Evolutionary conservation across 2,113 vertebrate genomes (phyloP).

Genomic region (Melanocharis versteri): DNA sequence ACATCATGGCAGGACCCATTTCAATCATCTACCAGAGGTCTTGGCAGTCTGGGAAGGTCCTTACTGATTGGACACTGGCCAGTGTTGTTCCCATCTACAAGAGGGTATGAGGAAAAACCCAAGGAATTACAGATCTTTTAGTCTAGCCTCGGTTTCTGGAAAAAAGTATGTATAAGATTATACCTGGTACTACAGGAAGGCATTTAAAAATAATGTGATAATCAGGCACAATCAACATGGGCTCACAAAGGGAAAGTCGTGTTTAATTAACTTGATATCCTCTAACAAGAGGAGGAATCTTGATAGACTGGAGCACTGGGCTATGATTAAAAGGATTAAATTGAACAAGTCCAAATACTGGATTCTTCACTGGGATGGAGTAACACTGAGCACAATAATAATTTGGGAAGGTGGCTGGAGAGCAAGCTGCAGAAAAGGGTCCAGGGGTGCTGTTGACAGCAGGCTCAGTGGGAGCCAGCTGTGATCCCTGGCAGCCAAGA

Average conservation of each 20-base stretch:
- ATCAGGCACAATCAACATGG: not conserved
- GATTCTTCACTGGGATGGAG: not conserved
- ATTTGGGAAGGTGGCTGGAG: not conserved
- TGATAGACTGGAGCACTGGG: not conserved
- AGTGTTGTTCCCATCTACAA: not conserved
- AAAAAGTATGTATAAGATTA: not conserved
- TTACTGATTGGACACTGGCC: not conserved
- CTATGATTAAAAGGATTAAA: not conserved
- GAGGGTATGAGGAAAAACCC: not conserved
- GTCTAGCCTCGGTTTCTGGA: not conserved
- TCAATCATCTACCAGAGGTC: not conserved
- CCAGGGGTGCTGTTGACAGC: accelerated
- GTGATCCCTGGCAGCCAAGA: not conserved
- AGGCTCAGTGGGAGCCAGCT: not conserved
- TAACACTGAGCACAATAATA: accelerated
- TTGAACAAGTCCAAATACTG: not conserved
- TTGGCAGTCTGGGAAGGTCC: not conserved
- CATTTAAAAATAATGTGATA: not conserved
- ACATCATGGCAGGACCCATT: not conserved
- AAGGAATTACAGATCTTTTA: not conserved
- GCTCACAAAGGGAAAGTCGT: not conserved
- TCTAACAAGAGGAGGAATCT: not conserved
- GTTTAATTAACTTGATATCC: not conserved
- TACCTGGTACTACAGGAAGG: not conserved
- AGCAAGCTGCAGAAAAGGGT: not conserved